Evolutionary conservation across 2,888 invertebrate species (phyloP).

Genomic region (Sepioteuthis lessoniana): DNA sequence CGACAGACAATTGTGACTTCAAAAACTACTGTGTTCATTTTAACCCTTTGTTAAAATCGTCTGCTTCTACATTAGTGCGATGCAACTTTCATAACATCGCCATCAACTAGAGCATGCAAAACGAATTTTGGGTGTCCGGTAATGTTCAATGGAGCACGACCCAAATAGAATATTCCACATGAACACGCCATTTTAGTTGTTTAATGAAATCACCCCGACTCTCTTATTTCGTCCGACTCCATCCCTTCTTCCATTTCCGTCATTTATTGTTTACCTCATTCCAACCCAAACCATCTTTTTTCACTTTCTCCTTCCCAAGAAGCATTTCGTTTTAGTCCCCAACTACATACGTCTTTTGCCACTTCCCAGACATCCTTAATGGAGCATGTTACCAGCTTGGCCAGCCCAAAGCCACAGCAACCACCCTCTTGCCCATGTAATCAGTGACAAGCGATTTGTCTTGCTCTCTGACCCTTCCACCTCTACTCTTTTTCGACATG

Average conservation of each 20-base stretch:
- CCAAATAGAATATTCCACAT: constrained; percentile 23
- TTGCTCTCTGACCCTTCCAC: constrained; percentile 51
- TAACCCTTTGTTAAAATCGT: constrained; percentile 33
- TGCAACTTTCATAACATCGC: neutral
- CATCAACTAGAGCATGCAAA: neutral
- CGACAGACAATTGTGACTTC: neutral
- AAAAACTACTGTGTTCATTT: neutral
- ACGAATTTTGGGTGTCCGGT: neutral
- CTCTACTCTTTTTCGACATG: constrained; percentile 50
- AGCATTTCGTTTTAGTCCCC: neutral
- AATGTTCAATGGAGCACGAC: constrained; percentile 33
- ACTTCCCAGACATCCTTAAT: constrained; percentile 33
- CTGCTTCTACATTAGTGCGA: neutral
- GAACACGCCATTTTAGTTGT: constrained; percentile 33
- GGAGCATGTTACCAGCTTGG: constrained; percentile 33
- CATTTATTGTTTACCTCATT: neutral
- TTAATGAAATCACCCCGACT: neutral
- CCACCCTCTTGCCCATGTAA: constrained; percentile 48
- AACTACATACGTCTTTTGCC: constrained; percentile 21
- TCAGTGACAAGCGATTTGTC: constrained; percentile 51
- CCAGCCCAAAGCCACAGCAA: neutral
- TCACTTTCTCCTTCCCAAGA: constrained; percentile 16
- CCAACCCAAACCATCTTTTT: neutral
- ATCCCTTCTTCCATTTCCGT: neutral
- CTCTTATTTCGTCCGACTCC: neutral